A percentile compares a stretch with the other conserved stretches of the same genome.
Evolutionary conservation across 2,888 invertebrate species (phyloP).

Genomic region (Maniola hyperantus): DNA sequence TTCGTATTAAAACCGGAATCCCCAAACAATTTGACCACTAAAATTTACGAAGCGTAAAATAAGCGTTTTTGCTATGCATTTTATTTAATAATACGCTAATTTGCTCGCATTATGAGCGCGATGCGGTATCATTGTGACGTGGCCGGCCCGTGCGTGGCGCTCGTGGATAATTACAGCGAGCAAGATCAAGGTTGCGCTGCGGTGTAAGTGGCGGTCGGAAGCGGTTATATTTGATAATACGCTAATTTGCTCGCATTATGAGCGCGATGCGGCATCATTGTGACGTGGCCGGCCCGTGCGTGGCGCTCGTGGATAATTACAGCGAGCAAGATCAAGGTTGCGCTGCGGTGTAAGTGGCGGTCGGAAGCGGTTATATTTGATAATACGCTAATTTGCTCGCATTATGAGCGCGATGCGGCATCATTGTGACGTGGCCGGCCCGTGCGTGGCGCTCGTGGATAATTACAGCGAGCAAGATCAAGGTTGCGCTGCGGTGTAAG

Average conservation of each 20-base stretch:
- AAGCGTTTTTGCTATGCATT: slow-evolving; percentile 29
- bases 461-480: slow-evolving; percentile 66
- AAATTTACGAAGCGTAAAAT: slow-evolving; percentile 24
- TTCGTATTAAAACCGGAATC: slow-evolving; percentile 16
- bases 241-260: slow-evolving; percentile 28
- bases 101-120: slow-evolving; percentile 24
- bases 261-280: slow-evolving; percentile 37
- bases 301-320: slow-evolving; percentile 46
- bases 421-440: slow-evolving; percentile 46
- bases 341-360: slow-evolving; percentile 37
- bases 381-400: slow-evolving; percentile 26
- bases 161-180: slow-evolving; percentile 48
- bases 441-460: slow-evolving; percentile 45
- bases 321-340: slow-evolving; percentile 69
- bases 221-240: slow-evolving; percentile 42
- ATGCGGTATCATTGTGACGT: slow-evolving; percentile 41
- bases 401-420: slow-evolving; percentile 34
- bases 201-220: slow-evolving; percentile 41
- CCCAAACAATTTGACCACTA: slow-evolving; percentile 16
- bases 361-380: slow-evolving; percentile 48
- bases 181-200: slow-evolving; percentile 67
- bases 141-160: slow-evolving; percentile 49
- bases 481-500: slow-evolving; percentile 49
- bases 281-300: slow-evolving; percentile 50
- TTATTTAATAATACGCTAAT: slow-evolving; percentile 28